Conservation (phyloP, 2,797 vertebrate species). For the Natrix natrix region DNA sequence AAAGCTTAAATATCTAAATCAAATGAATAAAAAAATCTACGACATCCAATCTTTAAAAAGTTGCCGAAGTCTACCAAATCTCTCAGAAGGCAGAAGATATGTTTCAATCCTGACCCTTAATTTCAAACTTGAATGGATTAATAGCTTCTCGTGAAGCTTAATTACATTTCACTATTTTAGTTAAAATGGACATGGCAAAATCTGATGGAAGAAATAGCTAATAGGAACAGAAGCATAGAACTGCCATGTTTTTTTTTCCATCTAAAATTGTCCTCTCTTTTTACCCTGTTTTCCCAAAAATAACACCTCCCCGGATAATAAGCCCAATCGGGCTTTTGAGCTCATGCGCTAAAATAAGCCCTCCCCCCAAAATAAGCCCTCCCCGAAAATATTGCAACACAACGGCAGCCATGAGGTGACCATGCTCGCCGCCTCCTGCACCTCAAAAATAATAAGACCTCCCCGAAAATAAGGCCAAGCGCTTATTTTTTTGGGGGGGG, state of each 20-base stretch:
- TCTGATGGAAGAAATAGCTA: background rate
- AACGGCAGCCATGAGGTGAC: too few species aligned
- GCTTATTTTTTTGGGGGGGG: too few species aligned
- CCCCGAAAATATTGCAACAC: too few species aligned
- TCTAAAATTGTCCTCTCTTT: background rate
- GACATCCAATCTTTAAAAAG: background rate
- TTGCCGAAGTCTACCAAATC: background rate
- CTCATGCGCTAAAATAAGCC: too few species aligned
- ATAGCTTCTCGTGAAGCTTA: background rate
- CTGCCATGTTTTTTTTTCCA: background rate
- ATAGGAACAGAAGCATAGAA: background rate
- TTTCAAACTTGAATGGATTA: background rate
- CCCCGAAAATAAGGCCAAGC: too few species aligned
- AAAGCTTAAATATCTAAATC: background rate
- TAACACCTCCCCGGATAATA: too few species aligned
- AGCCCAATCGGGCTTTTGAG: too few species aligned
- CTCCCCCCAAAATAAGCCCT: too few species aligned
- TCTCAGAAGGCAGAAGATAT: background rate
- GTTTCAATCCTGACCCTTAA: background rate
- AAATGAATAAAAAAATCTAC: background rate
- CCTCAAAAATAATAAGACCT: too few species aligned
- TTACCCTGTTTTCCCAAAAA: background rate
- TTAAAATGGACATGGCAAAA: background rate
- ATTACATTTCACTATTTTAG: background rate
- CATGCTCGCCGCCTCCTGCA: too few species aligned